Evolutionary conservation across 1,140 invertebrate species (phyloP).

Genomic region (Holcopasites calliopsidis): DNA sequence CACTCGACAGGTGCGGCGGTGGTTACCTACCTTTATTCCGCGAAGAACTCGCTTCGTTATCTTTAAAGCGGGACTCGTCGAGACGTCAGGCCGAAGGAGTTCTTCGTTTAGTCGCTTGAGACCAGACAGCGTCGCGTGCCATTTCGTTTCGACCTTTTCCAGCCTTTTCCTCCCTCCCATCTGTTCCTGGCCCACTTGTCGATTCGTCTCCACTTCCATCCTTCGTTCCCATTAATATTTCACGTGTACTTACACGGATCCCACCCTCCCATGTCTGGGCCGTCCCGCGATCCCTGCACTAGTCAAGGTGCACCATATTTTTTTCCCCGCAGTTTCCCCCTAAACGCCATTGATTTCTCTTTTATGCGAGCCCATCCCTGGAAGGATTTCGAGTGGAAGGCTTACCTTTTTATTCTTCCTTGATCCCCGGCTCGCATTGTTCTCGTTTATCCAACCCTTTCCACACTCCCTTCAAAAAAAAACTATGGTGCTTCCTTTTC

Average conservation of each 20-base stretch:
- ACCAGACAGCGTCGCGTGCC: conserved; percentile 13
- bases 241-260: neutral
- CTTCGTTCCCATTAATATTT: neutral
- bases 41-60: conserved; percentile 70
- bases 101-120: conserved; percentile 23
- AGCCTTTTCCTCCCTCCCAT: no score
- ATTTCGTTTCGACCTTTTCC: conserved; percentile 48
- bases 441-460: neutral
- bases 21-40: conserved; percentile 65
- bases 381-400: neutral
- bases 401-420: neutral
- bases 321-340: neutral
- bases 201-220: neutral
- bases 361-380: neutral
- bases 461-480: neutral
- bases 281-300: no score
- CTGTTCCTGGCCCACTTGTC: neutral
- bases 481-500: no score
- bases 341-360: conserved; percentile 32
- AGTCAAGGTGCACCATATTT: neutral
- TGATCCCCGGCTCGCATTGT: neutral
- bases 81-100: conserved; percentile 11
- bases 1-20: conserved; percentile 59
- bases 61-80: conserved; percentile 64
- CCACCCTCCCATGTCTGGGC: neutral